Evolutionary conservation across 2,113 vertebrate species (phyloP), one percentile per base, ranked within the genome.

Genomic region (Benitochromis conjunctus): DNA sequence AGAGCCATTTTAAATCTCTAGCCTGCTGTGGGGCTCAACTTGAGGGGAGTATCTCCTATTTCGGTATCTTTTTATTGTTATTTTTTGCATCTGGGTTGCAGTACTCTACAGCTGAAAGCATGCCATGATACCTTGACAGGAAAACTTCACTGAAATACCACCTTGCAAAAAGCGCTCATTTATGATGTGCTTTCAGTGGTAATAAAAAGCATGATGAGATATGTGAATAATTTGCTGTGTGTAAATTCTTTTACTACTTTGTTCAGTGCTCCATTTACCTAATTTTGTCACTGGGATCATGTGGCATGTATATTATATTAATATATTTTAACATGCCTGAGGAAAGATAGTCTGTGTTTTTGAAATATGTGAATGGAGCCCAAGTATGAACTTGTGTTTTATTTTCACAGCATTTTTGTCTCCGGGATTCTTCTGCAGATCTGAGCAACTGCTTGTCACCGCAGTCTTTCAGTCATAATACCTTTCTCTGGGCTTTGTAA

Each of bases 11-110:
- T 84, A 77, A 71, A 46, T 88, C 90, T 84, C 78, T 57, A 80
- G 76, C 86, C 86, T 79, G 48, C 87, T 81, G 51, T 79, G 80
- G 71, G 55, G 62, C 48, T 83, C 46, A 46, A 51, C 69, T 77
- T 81, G 81, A 85, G 9, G 29, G 38, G 56, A 92, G 62, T 18
- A 36, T 5, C 6, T 57, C 66, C 90, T 91, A 91, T 93, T 92
- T 91, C 58, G 5, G 80, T 85, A 66, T 57, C 48, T 66, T 53
- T 85, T 87, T 81, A 66, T 91, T 85, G 46, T 87, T 88, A 56
- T 62, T 76, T 89, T 81, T 87, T 13, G 86, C 80, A 85, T 82
- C 69, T 81, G 54, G 34, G 26, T 24, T 53, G 56, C 82, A 80
- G 58, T 48, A 86, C 82, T 90, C 64, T 87, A 5, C 19, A 46